A percentile compares a stretch with the other conserved stretches of the same genome.
These are phyloP conservation scores for Lates japonicus DNA, from an alignment of 2,797 vertebrate genomes.

Conservation along the genomic window DNA sequence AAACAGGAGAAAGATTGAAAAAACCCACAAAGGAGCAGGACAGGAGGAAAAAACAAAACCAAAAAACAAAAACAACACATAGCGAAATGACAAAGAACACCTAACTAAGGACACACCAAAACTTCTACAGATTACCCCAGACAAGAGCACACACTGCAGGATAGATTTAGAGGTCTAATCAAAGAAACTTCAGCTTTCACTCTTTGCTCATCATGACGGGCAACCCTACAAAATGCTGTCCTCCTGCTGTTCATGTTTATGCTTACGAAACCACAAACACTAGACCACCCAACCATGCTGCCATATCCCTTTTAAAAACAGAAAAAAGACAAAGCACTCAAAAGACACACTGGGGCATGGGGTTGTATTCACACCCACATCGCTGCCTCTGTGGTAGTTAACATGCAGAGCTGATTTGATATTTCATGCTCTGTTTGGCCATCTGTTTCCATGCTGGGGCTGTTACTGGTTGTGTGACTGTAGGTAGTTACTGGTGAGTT, in stretches of 20 bases:
- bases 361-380: constrained; percentile 55
- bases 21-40: constrained; percentile 38
- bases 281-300: constrained; percentile 78
- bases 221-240: constrained; percentile 42
- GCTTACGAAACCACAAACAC: constrained; percentile 61
- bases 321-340: constrained; percentile 35
- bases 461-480: constrained; percentile 68
- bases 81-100: too few species aligned
- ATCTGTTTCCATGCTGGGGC: constrained; percentile 80
- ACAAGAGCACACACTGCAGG: constrained; percentile 54
- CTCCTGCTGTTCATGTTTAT: constrained; percentile 28
- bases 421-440: too few species aligned
- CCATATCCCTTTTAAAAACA: constrained; percentile 39
- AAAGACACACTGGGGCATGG: constrained; percentile 21
- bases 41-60: constrained; percentile 12
- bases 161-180: constrained; percentile 69
- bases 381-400: constrained; percentile 62
- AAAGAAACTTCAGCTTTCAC: constrained; percentile 38
- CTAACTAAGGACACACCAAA: too few species aligned
- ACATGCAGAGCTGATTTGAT: constrained; percentile 78
- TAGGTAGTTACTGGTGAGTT: constrained; percentile 68
- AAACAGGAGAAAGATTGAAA: constrained; percentile 5
- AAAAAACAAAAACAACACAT: constrained; percentile 16
- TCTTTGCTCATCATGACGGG: constrained; percentile 56
- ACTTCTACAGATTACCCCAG: constrained; percentile 42